Base-by-base conservation (phyloP, 2,888 invertebrate genomes). In the Trilocha varians region DNA sequence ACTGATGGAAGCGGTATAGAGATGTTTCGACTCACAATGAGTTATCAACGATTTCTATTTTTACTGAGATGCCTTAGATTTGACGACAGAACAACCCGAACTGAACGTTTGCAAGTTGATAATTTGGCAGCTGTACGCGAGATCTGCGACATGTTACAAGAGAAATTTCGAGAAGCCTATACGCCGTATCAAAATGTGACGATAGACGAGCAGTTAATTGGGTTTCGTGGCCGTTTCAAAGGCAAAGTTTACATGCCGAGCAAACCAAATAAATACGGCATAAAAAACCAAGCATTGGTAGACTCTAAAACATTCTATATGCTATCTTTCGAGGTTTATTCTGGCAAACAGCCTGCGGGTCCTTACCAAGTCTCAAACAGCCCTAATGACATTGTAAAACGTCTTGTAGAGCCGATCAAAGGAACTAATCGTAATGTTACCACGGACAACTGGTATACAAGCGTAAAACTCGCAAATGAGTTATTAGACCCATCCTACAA, bases 1-100 rank as follows among this genome's bases (percentile, higher is more conserved):
- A 43, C 42, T 45, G 50, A 57, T 55, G 47, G 54, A 48, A 14
- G 16, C 11, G 52, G 49, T 34, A 42, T 49, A 38, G 52, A 53
- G 34, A 45, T 48, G 35, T 53, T 36, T 36, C 36, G 36, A n/a
- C 15, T 16, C 33, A 49, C 49, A 44, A 50, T 50, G 47, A 33
- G 13, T 34, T 32, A 32, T 32, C 25, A 39, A 32, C 40, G 42
- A 34, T 47, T 50, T 43, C 38, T 43, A 18, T 46, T 47, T 50
- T 43, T 46, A 13, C 41, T 46, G 14, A 37, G 49, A 38, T 41
- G 38, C 33, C 45, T 50, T 9, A 33, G 48, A n/a, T 48, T 50
- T 39, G 43, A 43, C 36, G 35, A 46, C 37, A 47, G 13, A 16
- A 6, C 39, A 32, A 39, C 39, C 34, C 38, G 46, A 44, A 25